Base-by-base conservation (phyloP, 2,797 vertebrate species). In the Acrossocheilus fasciatus region DNA sequence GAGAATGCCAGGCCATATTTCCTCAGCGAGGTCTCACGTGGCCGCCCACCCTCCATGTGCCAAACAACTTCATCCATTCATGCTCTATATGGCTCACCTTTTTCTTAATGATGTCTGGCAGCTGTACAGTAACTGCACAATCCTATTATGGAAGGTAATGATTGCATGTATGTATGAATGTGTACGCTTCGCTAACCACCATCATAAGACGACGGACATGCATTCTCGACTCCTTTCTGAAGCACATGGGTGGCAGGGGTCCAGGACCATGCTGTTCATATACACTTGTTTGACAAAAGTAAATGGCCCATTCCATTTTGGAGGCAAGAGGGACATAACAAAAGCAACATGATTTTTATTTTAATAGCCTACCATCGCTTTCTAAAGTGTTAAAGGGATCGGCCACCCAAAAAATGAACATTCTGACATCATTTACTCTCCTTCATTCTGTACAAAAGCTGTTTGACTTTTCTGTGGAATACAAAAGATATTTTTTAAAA, bases 101-200 rank as follows among this genome's bases (percentile, higher is more conserved):
- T 90, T 92, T 91, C 86, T 91, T 92, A 92, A 94, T 92, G 70
- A 82, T 69, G 41, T 84, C 84, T 84, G 87, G 89, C 85, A 83
- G 68, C 45, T 72, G 80, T 76, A 73, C 57, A 82, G 80, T 87
- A 70, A 73, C 7, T 34, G 30, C 68, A 86, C 93, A 92, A 94
- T 94, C 92, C 91, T 85, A 93, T 95, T 93, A 93, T 88, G 84
- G 81, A 39, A n/a, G 23, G 23, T 82, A 74, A 45, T 74, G 72
- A 74, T 74, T 43, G 9, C 1, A 8, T 74, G 20, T 36, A 9
- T 68, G 66, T 36, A 30, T 52, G 30, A 34, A 76, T 76, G 73
- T 52, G 47, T 54, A 70, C 26, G 23, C 62, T 50, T 47, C 41
- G 36, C 2, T 70, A 26, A 81, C 17, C 17, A 26, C 62, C 36